Conservation (phyloP, 2,797 vertebrate genomes). For the Sebastes iracundus region DNA sequence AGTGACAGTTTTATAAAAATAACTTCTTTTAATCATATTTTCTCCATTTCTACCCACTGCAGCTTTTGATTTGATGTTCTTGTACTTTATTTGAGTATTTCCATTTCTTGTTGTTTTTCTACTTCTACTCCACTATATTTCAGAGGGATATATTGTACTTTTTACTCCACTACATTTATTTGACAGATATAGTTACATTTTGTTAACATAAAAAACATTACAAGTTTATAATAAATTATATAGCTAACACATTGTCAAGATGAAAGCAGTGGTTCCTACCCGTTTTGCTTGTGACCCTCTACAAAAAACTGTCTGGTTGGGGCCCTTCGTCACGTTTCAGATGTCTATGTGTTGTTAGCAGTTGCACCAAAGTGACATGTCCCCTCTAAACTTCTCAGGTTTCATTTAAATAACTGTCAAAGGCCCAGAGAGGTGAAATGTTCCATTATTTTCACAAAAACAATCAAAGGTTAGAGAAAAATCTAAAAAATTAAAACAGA, state of each 20-base stretch:
- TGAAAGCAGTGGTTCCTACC: background rate
- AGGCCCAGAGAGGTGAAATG: no score
- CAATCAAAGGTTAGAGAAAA: background rate
- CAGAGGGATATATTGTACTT: background rate
- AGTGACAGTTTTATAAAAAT: no score
- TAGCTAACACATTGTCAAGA: background rate
- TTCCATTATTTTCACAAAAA: no score
- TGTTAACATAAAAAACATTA: no score
- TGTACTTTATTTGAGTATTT: background rate
- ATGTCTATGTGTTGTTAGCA: background rate
- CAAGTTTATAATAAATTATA: no score
- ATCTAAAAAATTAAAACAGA: rapidly evolving
- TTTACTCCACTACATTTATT: background rate
- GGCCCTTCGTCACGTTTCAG: background rate
- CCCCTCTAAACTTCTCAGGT: background rate
- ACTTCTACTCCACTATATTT: background rate
- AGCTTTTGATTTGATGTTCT: background rate
- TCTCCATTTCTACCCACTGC: rapidly evolving
- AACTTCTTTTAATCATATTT: no score
- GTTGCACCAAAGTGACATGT: background rate
- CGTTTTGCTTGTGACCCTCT: no score
- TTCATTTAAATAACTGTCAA: background rate
- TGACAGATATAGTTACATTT: background rate
- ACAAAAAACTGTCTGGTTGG: no score
- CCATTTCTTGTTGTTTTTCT: background rate